These are phyloP conservation scores for Rhaphigaster nebulosa DNA, from an alignment of 2,888 invertebrate genomes.

Conservation along the genomic window DNA sequence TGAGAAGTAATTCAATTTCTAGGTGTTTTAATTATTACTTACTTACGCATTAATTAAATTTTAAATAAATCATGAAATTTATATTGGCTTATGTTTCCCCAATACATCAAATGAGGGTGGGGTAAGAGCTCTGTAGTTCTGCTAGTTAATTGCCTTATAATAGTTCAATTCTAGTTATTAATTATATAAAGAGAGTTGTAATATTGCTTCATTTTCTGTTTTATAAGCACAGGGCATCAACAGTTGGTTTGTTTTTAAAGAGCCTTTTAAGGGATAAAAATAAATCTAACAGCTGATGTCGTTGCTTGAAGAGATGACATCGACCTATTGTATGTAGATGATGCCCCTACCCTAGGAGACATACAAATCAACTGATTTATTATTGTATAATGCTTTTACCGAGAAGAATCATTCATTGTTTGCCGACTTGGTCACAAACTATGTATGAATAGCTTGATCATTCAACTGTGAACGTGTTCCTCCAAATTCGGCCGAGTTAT, in stretches of 20 bases:
- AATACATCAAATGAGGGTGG: no score
- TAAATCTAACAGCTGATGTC: not conserved
- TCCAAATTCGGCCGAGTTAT: not conserved
- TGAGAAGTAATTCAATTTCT: no score
- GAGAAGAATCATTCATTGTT: slow-evolving; percentile 28
- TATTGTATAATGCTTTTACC: not conserved
- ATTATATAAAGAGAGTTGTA: no score
- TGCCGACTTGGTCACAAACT: not conserved
- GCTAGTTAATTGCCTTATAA: no score
- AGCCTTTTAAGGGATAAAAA: not conserved
- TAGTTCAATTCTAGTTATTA: no score
- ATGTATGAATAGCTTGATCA: not conserved
- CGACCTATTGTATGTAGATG: slow-evolving; percentile 6
- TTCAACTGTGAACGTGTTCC: not conserved
- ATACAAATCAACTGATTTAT: slow-evolving; percentile 22
- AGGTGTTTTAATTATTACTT: no score
- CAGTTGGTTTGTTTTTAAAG: not conserved
- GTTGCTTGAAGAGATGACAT: not conserved
- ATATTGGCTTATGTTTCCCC: no score
- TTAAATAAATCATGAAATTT: no score
- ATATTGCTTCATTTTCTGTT: no score
- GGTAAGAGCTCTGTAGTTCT: no score
- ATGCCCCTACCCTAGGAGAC: not conserved
- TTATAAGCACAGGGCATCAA: not conserved
- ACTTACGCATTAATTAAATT: no score